Evolutionary conservation across 2,113 vertebrate species (phyloP), one percentile per base, ranked within the genome.

Genomic region (Saccopteryx leptura): DNA sequence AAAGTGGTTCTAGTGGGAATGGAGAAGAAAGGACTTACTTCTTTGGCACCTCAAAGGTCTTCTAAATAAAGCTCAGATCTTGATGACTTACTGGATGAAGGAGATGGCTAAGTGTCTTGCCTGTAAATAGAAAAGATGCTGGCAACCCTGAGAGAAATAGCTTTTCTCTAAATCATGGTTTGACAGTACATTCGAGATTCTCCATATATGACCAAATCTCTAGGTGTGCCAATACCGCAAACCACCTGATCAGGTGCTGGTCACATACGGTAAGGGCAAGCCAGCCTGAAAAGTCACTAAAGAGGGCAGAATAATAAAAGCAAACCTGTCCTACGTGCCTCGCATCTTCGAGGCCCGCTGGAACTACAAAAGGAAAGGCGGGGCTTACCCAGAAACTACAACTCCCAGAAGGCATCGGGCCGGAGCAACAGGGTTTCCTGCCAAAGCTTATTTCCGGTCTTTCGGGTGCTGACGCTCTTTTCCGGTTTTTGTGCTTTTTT

Each of bases 381-480:
- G 50, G 14, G 39, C 28, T 54, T 61, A 48, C 13, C 2, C 5
- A 0, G 18, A 94, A 95, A 98, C 98, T 98, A 93, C 96, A 94
- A 68, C 82, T 94, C 97, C 98, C 98, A 97, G 74, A 39, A 89
- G 66, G 72, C 94, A 14, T 4, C 75, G 78, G 26, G 87, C 4
- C 4, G 6, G 17, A 39, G 33, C 4, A 23, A 0, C 1, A 0
- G 14, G 0, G 50, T 9, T 97, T 97, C 93, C 92, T 76, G 31
- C 8, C 61, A 10, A 1, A 23, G 9, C 1, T 76, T 23, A 18
- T 24, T 97, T 98, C 97, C 95, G 93, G 39, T n/a, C 13, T 33
- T 8, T 54, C 8, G n/a, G 23, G 26, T 7, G 97, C 98, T 98
- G 97, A 98, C 95, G 60, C 31, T 88, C n/a, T 75, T 48, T 89